These are phyloP conservation scores for Danio kyathit DNA, from an alignment of 2,797 vertebrate genomes.

Conservation along the genomic window DNA sequence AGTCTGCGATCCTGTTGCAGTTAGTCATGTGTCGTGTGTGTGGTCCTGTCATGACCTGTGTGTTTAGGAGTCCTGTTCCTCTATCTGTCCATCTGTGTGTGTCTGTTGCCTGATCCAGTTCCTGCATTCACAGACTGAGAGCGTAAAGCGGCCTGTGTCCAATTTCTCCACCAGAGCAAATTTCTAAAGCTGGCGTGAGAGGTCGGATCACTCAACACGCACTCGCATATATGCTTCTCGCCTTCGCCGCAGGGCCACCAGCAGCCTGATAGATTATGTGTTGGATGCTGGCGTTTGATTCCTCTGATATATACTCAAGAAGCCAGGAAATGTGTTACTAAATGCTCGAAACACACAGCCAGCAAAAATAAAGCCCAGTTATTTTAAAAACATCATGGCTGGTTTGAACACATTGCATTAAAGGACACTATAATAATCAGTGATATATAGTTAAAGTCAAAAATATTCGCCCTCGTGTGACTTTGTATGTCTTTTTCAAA, in stretches of 20 bases:
- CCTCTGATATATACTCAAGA: constrained; percentile 5
- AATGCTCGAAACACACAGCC: not conserved
- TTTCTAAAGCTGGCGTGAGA: constrained; percentile 1
- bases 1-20: not conserved
- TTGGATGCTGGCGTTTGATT: not conserved
- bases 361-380: not conserved
- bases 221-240: not conserved
- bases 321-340: not conserved
- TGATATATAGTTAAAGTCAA: too few species aligned
- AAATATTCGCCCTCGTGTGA: too few species aligned
- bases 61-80: not conserved
- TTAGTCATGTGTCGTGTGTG: constrained; percentile 1
- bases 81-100: not conserved
- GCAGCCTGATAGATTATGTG: not conserved
- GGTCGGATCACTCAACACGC: constrained; percentile 11
- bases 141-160: not conserved
- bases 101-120: not conserved
- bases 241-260: not conserved
- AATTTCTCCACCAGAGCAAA: constrained; percentile 8
- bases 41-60: not conserved
- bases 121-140: not conserved
- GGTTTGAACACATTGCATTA: too few species aligned
- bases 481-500: too few species aligned
- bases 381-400: not conserved
- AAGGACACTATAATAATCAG: too few species aligned